These are phyloP conservation scores for Leistus spinibarbis DNA, from an alignment of 2,888 invertebrate species.

Conservation along the genomic window DNA sequence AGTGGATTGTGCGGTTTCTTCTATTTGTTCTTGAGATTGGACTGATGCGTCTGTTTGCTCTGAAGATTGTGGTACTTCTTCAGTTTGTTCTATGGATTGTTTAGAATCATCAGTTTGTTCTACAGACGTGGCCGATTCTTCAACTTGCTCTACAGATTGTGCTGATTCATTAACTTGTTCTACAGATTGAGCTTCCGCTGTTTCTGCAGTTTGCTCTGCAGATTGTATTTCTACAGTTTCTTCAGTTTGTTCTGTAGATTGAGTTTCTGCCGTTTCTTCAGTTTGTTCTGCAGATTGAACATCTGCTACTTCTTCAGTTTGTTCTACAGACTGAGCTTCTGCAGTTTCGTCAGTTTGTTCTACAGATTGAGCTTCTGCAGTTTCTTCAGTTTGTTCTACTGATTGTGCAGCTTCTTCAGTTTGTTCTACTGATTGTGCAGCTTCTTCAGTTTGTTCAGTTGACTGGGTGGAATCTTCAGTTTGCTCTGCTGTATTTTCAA, in stretches of 20 bases:
- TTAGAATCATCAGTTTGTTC: slow-evolving; percentile 24
- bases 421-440: slow-evolving; percentile 4
- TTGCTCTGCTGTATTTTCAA: slow-evolving; percentile 32
- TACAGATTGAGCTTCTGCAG: slow-evolving; percentile 37
- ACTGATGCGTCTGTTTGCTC: slow-evolving; percentile 1
- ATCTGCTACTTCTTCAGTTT: slow-evolving; percentile 38
- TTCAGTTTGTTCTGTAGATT: slow-evolving; percentile 38
- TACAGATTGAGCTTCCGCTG: slow-evolving; percentile 8
- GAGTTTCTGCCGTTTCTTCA: slow-evolving; percentile 24
- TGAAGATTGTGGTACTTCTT: slow-evolving; percentile 35
- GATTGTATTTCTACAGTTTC: slow-evolving; percentile 33
- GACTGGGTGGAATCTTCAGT: not conserved
- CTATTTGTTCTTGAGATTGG: slow-evolving; percentile 24
- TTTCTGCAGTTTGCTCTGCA: slow-evolving; percentile 40
- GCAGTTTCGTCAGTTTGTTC: slow-evolving; percentile 39
- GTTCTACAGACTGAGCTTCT: slow-evolving; percentile 26
- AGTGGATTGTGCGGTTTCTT: slow-evolving; percentile 38
- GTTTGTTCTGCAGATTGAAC: slow-evolving; percentile 23
- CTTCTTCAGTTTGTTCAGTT: slow-evolving; percentile 33
- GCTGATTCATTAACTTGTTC: slow-evolving; percentile 32
- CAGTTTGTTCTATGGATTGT: slow-evolving; percentile 38
- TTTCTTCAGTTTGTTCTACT: slow-evolving; percentile 34
- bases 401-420: slow-evolving; percentile 24
- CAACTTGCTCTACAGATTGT: slow-evolving; percentile 36
- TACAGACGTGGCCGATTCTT: slow-evolving; percentile 15